A percentile compares a stretch with the other conserved stretches of the same genome.
These are phyloP conservation scores for Nipponacmea schrenckii DNA, from an alignment of 2,888 invertebrate species.

Conservation along the genomic window DNA sequence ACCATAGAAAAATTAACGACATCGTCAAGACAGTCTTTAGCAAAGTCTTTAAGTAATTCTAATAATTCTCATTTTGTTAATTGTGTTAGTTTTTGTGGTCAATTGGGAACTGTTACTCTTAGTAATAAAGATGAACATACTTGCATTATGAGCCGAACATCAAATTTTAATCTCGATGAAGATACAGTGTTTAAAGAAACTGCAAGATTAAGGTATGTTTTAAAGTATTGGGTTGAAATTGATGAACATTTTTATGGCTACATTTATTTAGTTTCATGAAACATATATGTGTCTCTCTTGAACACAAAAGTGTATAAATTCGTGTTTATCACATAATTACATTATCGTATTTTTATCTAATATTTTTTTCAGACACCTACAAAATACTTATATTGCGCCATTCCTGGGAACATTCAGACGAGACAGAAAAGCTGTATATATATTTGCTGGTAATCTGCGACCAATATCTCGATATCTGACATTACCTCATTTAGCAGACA, in stretches of 20 bases:
- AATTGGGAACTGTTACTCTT: conserved; percentile 33
- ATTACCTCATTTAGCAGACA: not conserved
- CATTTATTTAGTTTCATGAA: too few species aligned
- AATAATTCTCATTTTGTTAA: not conserved
- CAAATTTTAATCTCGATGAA: conserved; percentile 41
- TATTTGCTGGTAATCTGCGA: conserved; percentile 41
- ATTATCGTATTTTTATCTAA: too few species aligned
- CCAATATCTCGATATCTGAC: conserved; percentile 37
- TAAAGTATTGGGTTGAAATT: not conserved
- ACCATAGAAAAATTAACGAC: not conserved
- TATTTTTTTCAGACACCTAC: conserved; percentile 37
- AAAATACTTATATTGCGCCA: conserved; percentile 37
- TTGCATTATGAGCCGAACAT: conserved; percentile 40
- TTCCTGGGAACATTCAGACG: conserved; percentile 41
- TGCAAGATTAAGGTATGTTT: conserved; percentile 47
- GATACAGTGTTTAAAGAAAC: conserved; percentile 42
- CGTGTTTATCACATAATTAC: too few species aligned
- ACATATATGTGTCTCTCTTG: too few species aligned
- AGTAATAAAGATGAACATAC: conserved; percentile 22
- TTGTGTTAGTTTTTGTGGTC: conserved; percentile 3
- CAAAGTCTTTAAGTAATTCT: not conserved
- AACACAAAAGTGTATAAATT: too few species aligned
- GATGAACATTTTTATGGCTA: too few species aligned
- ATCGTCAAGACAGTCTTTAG: not conserved
- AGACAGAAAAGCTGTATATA: conserved; percentile 29